phyloP scores from a whole-genome alignment of 2,113 vertebrate genomes.

The Pomatorhinus ruficollis region DNA sequence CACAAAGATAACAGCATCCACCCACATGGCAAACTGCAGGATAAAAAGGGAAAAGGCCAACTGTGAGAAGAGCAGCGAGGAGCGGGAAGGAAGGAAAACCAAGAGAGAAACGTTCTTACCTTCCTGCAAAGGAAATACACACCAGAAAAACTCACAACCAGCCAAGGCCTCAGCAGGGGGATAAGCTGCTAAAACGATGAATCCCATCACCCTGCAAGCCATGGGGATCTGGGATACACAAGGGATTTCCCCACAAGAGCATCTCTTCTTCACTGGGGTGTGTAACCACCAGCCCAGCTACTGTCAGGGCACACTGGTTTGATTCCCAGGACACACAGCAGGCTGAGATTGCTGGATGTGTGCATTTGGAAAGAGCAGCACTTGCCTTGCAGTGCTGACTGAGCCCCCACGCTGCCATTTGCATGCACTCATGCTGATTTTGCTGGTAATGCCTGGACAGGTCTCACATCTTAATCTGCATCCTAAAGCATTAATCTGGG shows the following conservation, averaged over 20 bases:
- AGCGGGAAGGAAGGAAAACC: not conserved
- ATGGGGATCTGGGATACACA: not conserved
- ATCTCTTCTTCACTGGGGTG: not conserved
- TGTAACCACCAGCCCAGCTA: not conserved
- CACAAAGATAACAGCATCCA: slow-evolving; percentile 97
- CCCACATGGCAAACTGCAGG: slow-evolving; percentile 93
- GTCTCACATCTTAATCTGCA: not conserved
- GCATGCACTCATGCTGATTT: not conserved
- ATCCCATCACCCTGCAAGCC: no score
- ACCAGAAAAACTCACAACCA: not conserved
- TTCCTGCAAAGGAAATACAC: not conserved
- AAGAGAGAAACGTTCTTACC: not conserved
- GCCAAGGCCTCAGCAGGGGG: not conserved
- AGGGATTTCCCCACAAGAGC: not conserved
- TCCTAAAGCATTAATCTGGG: not conserved
- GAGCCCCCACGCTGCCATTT: not conserved
- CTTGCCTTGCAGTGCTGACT: not conserved
- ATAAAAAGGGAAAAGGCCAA: not conserved
- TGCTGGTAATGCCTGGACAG: not conserved
- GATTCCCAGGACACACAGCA: not conserved
- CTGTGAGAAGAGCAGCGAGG: not conserved
- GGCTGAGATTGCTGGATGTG: not conserved
- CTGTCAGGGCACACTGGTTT: fast-evolving
- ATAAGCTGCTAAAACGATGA: fast-evolving
- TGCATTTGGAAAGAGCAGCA: not conserved